Evolutionary conservation across 2,113 vertebrate species (phyloP).

Genomic region (Hyaena hyaena): DNA sequence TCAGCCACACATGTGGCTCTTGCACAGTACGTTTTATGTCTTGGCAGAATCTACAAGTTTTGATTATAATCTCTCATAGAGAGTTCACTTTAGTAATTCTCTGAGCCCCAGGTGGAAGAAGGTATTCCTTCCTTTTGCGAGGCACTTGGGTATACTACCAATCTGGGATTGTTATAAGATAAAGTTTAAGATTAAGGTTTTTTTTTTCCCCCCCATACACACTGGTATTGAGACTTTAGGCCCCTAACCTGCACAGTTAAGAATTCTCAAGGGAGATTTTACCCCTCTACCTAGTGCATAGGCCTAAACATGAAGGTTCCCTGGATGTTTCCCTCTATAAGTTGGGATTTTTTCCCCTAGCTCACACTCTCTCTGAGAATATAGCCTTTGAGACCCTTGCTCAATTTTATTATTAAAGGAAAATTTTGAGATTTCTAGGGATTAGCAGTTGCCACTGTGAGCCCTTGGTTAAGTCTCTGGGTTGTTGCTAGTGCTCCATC

Average conservation of each 20-base stretch:
- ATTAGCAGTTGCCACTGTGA: background rate
- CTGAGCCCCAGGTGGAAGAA: background rate
- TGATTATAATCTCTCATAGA: background rate
- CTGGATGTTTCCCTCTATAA: background rate
- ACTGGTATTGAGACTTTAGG: background rate
- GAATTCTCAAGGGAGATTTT: background rate
- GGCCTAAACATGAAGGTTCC: background rate
- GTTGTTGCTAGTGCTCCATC: background rate
- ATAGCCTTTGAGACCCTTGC: background rate
- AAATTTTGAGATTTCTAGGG: background rate
- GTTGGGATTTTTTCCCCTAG: too few species aligned
- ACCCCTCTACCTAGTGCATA: background rate
- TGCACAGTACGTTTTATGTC: background rate
- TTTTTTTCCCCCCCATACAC: background rate
- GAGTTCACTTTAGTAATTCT: background rate
- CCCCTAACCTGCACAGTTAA: rapidly evolving
- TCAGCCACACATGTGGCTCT: background rate
- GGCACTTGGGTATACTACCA: background rate
- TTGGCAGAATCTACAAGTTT: background rate
- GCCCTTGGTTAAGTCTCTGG: background rate
- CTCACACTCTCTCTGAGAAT: background rate
- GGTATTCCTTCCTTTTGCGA: background rate
- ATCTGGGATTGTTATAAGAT: background rate
- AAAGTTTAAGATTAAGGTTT: background rate
- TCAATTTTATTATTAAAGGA: background rate